These are phyloP conservation scores for Stegodyphus dumicola DNA, from an alignment of 1,140 invertebrate species.

Conservation along the genomic window DNA sequence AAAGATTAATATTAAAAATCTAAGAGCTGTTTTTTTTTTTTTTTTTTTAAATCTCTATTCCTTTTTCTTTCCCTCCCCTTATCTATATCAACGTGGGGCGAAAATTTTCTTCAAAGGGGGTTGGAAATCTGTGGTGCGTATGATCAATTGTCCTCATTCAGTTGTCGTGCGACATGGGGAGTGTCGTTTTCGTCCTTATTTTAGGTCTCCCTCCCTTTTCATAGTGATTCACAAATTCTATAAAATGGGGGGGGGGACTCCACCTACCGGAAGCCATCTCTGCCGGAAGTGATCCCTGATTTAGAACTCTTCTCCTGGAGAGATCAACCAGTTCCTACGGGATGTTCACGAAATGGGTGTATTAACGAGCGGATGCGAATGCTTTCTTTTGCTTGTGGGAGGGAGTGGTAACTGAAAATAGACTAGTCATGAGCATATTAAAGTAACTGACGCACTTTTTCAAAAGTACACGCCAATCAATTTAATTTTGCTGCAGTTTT, in stretches of 20 bases:
- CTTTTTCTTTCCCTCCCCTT: no score
- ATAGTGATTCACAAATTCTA: not conserved
- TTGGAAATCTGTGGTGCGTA: constrained; percentile 12
- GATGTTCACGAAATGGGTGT: not conserved
- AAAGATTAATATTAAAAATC: no score
- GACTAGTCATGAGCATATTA: no score
- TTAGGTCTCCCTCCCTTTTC: not conserved
- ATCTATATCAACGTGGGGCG: no score
- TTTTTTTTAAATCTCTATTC: no score
- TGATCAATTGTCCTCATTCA: constrained; percentile 39
- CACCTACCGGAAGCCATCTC: constrained; percentile 20
- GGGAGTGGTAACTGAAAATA: no score
- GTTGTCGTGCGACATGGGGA: constrained; percentile 18
- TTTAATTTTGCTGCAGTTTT: no score
- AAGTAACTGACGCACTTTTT: no score
- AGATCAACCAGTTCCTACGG: constrained; percentile 27
- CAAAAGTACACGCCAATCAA: no score
- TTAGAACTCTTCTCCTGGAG: constrained; percentile 14
- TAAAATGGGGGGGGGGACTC: constrained; percentile 7
- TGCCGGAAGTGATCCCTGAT: constrained; percentile 35
- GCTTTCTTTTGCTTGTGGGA: no score
- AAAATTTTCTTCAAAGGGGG: no score
- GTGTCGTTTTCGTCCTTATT: not conserved
- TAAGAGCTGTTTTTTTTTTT: no score
- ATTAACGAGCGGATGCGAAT: not conserved